A percentile compares a stretch with the other conserved stretches of the same genome.
These are phyloP conservation scores for Thalassophryne amazonica DNA, from an alignment of 2,797 vertebrate species.

Conservation along the genomic window DNA sequence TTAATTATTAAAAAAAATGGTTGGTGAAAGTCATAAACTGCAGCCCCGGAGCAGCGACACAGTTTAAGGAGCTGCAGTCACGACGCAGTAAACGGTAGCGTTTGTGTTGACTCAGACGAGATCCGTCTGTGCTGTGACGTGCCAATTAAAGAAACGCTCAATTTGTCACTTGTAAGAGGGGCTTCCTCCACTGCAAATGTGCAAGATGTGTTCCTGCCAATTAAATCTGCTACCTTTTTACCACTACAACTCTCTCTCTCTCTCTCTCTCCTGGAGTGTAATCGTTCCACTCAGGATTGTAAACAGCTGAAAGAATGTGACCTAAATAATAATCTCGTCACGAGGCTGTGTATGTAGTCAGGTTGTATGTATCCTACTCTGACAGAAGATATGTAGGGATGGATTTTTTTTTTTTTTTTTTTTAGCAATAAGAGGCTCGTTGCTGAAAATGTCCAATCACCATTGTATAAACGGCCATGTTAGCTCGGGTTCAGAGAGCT, in stretches of 20 bases:
- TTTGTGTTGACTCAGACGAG: constrained; percentile 14
- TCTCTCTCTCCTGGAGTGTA: not conserved
- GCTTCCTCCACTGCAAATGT: not conserved
- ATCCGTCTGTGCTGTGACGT: not conserved
- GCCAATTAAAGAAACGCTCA: constrained; percentile 14
- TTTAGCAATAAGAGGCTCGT: too few species aligned
- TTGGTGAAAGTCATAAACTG: too few species aligned
- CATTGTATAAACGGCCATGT: too few species aligned
- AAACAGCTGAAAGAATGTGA: constrained; percentile 28
- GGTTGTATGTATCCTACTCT: not conserved
- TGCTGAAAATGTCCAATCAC: too few species aligned
- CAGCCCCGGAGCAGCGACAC: not conserved
- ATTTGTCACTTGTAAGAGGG: not conserved
- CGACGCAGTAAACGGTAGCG: constrained; percentile 11
- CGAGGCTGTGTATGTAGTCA: not conserved
- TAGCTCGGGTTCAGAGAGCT: too few species aligned
- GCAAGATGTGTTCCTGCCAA: not conserved
- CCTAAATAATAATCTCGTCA: constrained; percentile 41
- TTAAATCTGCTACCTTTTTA: constrained; percentile 1
- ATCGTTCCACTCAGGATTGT: constrained; percentile 5
- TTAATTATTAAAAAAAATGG: too few species aligned
- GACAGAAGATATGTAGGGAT: too few species aligned
- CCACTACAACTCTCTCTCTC: not conserved
- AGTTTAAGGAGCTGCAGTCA: constrained; percentile 2
- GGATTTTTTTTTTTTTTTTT: too few species aligned